These are phyloP conservation scores for Terrapene triunguis DNA, from an alignment of 2,113 vertebrate genomes.

Conservation along the genomic window DNA sequence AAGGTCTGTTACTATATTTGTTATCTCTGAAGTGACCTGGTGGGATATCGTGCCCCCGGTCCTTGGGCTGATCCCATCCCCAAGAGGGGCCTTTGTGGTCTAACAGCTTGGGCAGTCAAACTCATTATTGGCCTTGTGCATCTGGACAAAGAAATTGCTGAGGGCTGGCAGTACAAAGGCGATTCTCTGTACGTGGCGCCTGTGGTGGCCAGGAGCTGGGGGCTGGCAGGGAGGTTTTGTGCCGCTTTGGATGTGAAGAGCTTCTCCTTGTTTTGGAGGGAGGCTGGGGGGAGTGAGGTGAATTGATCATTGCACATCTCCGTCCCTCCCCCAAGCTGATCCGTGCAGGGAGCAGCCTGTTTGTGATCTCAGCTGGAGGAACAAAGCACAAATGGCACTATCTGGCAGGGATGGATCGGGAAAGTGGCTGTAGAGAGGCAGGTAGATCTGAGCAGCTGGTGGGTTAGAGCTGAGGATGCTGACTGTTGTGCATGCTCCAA, in stretches of 20 bases:
- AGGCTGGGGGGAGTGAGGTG: neutral
- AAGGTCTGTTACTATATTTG: accelerated
- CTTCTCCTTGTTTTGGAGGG: neutral
- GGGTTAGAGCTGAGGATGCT: neutral
- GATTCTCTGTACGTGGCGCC: neutral
- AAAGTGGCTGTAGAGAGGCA: neutral
- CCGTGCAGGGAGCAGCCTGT: neutral
- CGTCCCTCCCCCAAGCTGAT: neutral
- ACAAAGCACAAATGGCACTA: neutral
- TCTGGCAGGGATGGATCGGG: neutral
- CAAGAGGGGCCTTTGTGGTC: neutral
- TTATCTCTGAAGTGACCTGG: neutral
- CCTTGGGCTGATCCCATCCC: neutral
- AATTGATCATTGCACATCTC: accelerated
- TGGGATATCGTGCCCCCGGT: accelerated
- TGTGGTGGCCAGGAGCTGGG: neutral
- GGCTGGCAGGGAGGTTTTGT: accelerated
- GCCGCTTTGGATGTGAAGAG: neutral
- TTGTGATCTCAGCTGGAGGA: neutral
- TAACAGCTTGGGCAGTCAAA: neutral
- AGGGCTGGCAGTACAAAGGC: neutral
- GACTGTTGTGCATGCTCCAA: neutral
- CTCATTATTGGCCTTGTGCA: neutral
- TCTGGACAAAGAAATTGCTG: neutral
- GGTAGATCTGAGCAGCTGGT: neutral